phyloP scores from a whole-genome alignment of 2,888 invertebrate species.

The Rhabditophanes sp. region DNA sequence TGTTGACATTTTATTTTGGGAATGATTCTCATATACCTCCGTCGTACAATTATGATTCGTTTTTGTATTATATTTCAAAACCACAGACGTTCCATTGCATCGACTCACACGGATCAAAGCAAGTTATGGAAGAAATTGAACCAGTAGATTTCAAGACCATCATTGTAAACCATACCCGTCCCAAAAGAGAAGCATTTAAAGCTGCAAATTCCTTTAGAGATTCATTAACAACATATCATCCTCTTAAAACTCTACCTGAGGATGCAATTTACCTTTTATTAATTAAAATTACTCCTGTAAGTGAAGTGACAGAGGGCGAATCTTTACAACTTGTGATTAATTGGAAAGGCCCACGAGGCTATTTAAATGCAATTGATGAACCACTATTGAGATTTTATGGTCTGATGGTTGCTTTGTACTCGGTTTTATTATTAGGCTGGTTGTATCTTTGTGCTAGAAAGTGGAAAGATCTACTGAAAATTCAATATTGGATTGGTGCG shows the following conservation, averaged over 20 bases:
- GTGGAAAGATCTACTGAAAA: conserved; percentile 73
- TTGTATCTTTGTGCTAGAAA: conserved; percentile 64
- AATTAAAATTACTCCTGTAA: conserved; percentile 20
- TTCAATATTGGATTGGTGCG: conserved; percentile 82
- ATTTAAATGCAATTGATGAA: conserved; percentile 73
- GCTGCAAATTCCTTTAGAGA: too few species aligned
- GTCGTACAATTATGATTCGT: not conserved
- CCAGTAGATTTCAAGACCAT: not conserved
- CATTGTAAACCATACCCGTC: not conserved
- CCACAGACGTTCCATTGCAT: conserved; percentile 23
- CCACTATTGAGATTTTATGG: conserved; percentile 78
- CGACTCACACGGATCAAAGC: conserved; percentile 10
- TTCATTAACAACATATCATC: too few species aligned
- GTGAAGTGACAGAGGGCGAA: conserved; percentile 4
- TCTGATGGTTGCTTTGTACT: conserved; percentile 72
- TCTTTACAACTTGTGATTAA: conserved; percentile 14
- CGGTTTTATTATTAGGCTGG: conserved; percentile 67
- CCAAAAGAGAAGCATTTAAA: conserved; percentile 12
- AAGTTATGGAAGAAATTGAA: not conserved
- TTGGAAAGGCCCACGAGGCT: conserved; percentile 57
- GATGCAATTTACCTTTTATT: conserved; percentile 40
- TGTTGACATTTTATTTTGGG: not conserved
- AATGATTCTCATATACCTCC: not conserved
- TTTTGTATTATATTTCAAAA: conserved; percentile 18
- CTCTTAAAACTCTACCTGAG: conserved; percentile 20